These are phyloP conservation scores for Lordiphosa andalusiaca DNA, from an alignment of 2,888 invertebrate genomes.

Conservation along the genomic window DNA sequence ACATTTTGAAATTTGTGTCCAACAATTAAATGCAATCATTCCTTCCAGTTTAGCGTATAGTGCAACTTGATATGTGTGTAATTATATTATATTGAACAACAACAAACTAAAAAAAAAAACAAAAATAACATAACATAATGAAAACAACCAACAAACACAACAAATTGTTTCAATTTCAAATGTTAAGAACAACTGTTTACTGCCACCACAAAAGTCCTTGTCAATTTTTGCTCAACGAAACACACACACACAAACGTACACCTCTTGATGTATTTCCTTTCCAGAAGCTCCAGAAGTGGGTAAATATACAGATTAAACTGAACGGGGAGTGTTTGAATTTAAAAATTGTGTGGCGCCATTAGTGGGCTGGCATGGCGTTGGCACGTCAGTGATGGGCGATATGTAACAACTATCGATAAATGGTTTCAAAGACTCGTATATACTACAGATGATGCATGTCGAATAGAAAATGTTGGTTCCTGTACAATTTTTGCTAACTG, in stretches of 20 bases:
- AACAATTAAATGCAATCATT: slow-evolving; percentile 69
- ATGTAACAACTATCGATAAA: too few species aligned
- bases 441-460: too few species aligned
- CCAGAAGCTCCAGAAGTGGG: too few species aligned
- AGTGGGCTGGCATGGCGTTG: too few species aligned
- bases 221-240: slow-evolving; percentile 54
- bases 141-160: slow-evolving; percentile 26
- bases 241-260: slow-evolving; percentile 1
- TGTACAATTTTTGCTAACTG: too few species aligned
- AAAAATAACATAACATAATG: slow-evolving; percentile 9
- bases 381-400: too few species aligned
- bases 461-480: too few species aligned
- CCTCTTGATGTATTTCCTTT: too few species aligned
- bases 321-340: too few species aligned
- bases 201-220: slow-evolving; percentile 55
- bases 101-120: slow-evolving; percentile 15
- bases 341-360: too few species aligned
- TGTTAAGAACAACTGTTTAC: slow-evolving; percentile 45
- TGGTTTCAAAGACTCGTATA: too few species aligned
- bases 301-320: too few species aligned
- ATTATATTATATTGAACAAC: slow-evolving; percentile 62
- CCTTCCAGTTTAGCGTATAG: slow-evolving; percentile 69
- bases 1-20: slow-evolving; percentile 44
- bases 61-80: slow-evolving; percentile 58
- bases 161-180: slow-evolving; percentile 33